Evolutionary conservation across 2,888 invertebrate genomes (phyloP).

Genomic region (Ophioninae sp.): DNA sequence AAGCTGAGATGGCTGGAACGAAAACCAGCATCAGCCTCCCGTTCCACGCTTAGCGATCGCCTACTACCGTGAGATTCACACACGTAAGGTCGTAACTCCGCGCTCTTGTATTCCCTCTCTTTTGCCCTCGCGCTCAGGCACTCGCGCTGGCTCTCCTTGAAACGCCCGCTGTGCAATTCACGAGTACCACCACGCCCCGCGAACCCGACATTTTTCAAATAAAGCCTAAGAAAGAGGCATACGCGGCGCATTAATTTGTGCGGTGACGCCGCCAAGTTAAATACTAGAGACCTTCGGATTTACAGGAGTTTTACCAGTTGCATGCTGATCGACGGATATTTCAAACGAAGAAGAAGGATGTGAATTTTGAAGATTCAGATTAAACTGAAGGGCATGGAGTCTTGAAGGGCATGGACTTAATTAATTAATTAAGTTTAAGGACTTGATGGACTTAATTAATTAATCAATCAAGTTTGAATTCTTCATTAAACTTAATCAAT

Average conservation of each 20-base stretch:
- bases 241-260: not conserved
- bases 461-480: no score
- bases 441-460: no score
- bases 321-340: not conserved
- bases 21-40: constrained; percentile 20
- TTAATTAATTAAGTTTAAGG: no score
- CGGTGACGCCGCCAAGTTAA: not conserved
- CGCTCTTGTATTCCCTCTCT: constrained; percentile 60
- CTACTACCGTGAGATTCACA: constrained; percentile 79
- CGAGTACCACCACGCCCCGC: constrained; percentile 69
- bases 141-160: constrained; percentile 76
- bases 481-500: no score
- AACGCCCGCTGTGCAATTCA: constrained; percentile 71
- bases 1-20: constrained; percentile 21
- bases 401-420: no score
- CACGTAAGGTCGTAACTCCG: constrained; percentile 78
- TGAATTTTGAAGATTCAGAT: no score
- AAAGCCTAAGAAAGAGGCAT: constrained; percentile 30
- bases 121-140: constrained; percentile 59
- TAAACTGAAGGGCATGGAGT: no score
- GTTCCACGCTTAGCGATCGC: constrained; percentile 35
- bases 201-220: constrained; percentile 34
- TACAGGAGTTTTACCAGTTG: not conserved
- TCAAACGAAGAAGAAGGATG: not conserved
- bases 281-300: not conserved